Base-by-base conservation (phyloP, 2,888 invertebrate genomes). In the Dynastes grantii region DNA sequence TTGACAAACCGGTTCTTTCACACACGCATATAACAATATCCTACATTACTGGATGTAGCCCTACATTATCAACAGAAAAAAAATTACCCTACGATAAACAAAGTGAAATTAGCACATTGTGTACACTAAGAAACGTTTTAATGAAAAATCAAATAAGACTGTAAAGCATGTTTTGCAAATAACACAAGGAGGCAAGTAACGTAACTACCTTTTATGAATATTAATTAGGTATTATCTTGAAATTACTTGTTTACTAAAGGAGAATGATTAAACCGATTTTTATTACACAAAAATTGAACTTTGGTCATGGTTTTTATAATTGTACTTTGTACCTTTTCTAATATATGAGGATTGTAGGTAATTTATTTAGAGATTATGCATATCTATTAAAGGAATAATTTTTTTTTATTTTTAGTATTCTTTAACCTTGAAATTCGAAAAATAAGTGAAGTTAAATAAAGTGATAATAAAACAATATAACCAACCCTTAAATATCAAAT, bases 1-100 rank as follows among this genome's bases (percentile, higher is more conserved):
- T 68, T 49, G 67, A 68, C 22, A 68, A 68, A 68, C 67, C 67
- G 67, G 67, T 68, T 68, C 49, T 16, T 40, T 40, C 65, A 13
- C 22, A 16, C n/a, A 45, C 22, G 16, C 4, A 53, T 16, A 49
- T 22, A 27, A 3, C 5, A 9, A 27, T 11, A 49, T 49, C 16
- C 22, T 51, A 51, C 22, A 68, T 49, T 4, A 11, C 11, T 29
- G 61, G 11, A 27, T 9, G 29, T 27, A 61, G 11, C n/a, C 53
- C n/a, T 53, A 27, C 22, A 22, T 27, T 22, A 55, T 55, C n/a
- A n/a, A 55, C 55, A 16, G 22, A 55, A n/a, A 55, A 22, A 22
- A 16, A 16, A 22, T 16, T 16, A 4, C 55, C 13, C n/a, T 55
- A 5, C 55, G 55, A n/a, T 55, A 16, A 55, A 22, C 8, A 22